phyloP scores from a whole-genome alignment of 2,888 invertebrate species.

The Drosophila neotestacea region DNA sequence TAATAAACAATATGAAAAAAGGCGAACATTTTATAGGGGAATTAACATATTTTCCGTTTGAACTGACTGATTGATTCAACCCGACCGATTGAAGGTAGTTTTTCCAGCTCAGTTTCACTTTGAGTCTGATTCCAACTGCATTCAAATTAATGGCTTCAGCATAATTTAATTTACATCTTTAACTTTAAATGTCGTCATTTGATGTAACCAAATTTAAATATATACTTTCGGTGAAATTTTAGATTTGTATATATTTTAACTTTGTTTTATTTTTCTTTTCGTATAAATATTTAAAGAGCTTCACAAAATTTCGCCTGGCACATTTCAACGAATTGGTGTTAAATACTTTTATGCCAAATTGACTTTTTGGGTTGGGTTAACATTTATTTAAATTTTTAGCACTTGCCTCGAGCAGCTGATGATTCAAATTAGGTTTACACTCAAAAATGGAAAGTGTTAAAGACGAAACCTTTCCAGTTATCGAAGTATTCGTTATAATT shows the following conservation, averaged over 20 bases:
- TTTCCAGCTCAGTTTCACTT: conserved; percentile 70
- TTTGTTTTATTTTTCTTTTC: conserved; percentile 11
- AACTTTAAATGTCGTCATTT: conserved; percentile 18
- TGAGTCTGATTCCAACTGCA: conserved; percentile 29
- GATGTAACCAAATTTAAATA: conserved; percentile 45
- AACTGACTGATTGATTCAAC: conserved; percentile 18
- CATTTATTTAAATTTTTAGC: conserved; percentile 53
- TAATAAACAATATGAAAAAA: conserved; percentile 30
- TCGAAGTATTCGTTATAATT: background rate
- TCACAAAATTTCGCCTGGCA: conserved; percentile 52
- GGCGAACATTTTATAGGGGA: conserved; percentile 14
- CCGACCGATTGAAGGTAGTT: conserved; percentile 33
- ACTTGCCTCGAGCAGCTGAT: conserved; percentile 23
- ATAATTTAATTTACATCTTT: conserved; percentile 49
- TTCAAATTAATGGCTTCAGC: conserved; percentile 35
- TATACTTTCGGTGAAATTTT: conserved; percentile 38
- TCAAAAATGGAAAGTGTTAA: conserved; percentile 55
- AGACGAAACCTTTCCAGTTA: conserved; percentile 6
- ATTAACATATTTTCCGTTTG: conserved; percentile 41
- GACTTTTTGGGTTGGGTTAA: conserved; percentile 19
- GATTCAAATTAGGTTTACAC: conserved; percentile 16
- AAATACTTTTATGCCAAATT: conserved; percentile 40
- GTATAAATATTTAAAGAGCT: conserved; percentile 51
- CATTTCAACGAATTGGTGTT: conserved; percentile 42
- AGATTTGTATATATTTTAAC: conserved; percentile 2